phyloP scores from a whole-genome alignment of 2,797 vertebrate species.

The Melanotaenia trifasciata region DNA sequence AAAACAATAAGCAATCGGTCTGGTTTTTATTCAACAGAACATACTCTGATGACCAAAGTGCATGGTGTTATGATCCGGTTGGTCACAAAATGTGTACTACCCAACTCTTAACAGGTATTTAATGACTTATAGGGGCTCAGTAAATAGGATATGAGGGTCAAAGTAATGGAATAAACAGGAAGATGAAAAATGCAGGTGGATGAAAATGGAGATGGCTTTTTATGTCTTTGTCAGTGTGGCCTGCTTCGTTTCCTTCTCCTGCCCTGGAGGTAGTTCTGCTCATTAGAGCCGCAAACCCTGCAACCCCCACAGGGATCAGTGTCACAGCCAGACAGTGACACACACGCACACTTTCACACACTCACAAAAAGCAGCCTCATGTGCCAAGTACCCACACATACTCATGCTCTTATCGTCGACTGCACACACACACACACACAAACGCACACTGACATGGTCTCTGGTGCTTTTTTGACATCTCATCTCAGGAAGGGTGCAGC shows the following conservation, averaged over 20 bases:
- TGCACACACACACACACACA: slow-evolving; percentile 3
- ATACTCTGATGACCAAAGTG: too few species aligned
- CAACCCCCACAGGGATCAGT: slow-evolving; percentile 74
- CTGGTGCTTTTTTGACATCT: slow-evolving; percentile 67
- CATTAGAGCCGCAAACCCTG: slow-evolving; percentile 77
- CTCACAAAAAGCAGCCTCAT: slow-evolving; percentile 30
- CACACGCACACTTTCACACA: slow-evolving; percentile 28
- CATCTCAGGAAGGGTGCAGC: slow-evolving; percentile 61
- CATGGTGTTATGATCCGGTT: not conserved
- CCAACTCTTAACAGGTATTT: not conserved
- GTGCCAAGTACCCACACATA: slow-evolving; percentile 46
- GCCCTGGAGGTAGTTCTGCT: slow-evolving; percentile 73
- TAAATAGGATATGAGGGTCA: slow-evolving; percentile 6
- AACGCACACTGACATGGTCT: slow-evolving; percentile 5
- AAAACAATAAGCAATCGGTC: too few species aligned
- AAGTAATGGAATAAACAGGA: slow-evolving; percentile 20
- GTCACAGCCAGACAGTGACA: slow-evolving; percentile 68
- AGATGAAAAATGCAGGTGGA: slow-evolving; percentile 49
- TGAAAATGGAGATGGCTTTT: slow-evolving; percentile 49
- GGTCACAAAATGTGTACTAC: not conserved
- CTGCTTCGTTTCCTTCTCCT: slow-evolving; percentile 55
- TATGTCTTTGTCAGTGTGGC: slow-evolving; percentile 61
- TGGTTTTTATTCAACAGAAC: too few species aligned
- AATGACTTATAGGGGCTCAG: not conserved
- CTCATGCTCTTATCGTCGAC: slow-evolving; percentile 46